Conservation (phyloP, 2,113 vertebrate genomes). For the Atherinomorus stipes region DNA sequence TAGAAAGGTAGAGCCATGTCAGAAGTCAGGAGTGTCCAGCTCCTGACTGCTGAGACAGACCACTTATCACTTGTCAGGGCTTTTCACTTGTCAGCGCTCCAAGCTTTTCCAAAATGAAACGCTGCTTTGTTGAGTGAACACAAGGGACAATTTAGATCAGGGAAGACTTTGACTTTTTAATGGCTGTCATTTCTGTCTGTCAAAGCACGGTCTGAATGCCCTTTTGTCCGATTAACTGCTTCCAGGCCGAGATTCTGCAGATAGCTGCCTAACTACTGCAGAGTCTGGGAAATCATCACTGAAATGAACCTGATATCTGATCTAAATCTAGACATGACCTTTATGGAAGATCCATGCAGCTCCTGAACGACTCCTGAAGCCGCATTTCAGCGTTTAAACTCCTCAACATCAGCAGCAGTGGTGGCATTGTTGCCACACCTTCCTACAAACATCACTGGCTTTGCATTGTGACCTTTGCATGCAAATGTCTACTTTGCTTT, state of each 20-base stretch:
- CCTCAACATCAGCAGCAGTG: not conserved
- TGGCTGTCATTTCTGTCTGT: constrained; percentile 56
- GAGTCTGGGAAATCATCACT: not conserved
- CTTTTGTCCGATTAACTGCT: constrained; percentile 38
- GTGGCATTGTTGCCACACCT: not conserved
- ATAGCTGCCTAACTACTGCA: not conserved
- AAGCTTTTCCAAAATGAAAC: constrained; percentile 48
- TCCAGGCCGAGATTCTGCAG: constrained; percentile 1
- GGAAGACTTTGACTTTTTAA: constrained; percentile 56
- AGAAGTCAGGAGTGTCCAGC: constrained; percentile 42
- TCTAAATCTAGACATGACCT: not conserved
- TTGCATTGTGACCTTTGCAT: not conserved
- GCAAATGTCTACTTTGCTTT: not conserved
- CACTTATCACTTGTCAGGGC: constrained; percentile 60
- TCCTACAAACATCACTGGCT: too few species aligned
- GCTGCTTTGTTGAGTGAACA: constrained; percentile 65
- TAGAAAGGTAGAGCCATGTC: constrained; percentile 35
- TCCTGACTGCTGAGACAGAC: constrained; percentile 34
- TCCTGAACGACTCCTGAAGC: constrained; percentile 2
- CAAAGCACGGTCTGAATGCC: constrained; percentile 44
- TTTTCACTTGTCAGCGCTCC: constrained; percentile 54
- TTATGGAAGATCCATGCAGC: not conserved
- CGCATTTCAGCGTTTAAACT: constrained; percentile 1
- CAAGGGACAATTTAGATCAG: constrained; percentile 40
- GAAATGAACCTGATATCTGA: not conserved